Evolutionary conservation across 2,797 vertebrate species (phyloP).

Genomic region (Psittacula derbiana): DNA sequence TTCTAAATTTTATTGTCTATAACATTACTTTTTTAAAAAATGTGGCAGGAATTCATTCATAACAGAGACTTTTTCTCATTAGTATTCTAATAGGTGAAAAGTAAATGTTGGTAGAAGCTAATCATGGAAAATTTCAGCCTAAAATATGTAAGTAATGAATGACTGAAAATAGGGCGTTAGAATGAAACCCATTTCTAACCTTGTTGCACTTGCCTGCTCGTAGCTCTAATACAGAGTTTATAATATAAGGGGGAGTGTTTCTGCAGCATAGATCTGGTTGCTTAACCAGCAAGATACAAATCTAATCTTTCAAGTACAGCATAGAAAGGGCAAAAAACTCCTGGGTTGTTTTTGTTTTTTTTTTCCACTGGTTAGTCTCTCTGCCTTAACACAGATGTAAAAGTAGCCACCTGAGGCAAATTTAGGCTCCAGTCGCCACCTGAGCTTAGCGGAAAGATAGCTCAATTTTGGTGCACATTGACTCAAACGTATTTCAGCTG

Average conservation of each 20-base stretch:
- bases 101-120: background rate
- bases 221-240: background rate
- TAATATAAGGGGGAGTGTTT: background rate
- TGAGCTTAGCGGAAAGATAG: background rate
- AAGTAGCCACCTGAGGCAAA: background rate
- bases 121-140: background rate
- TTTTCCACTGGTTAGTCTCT: background rate
- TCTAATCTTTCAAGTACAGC: background rate
- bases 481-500: background rate
- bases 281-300: background rate
- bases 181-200: background rate
- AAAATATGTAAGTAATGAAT: background rate
- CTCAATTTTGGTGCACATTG: background rate
- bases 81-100: background rate
- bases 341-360: fast-evolving
- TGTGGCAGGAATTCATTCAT: background rate
- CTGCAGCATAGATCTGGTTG: background rate
- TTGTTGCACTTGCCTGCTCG: background rate
- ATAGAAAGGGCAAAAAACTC: background rate
- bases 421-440: background rate
- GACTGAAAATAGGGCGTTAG: background rate
- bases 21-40: background rate
- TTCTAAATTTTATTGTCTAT: background rate
- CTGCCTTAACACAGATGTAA: background rate
- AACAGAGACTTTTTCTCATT: background rate